phyloP scores from a whole-genome alignment of 2,113 vertebrate genomes.

The Theropithecus gelada region DNA sequence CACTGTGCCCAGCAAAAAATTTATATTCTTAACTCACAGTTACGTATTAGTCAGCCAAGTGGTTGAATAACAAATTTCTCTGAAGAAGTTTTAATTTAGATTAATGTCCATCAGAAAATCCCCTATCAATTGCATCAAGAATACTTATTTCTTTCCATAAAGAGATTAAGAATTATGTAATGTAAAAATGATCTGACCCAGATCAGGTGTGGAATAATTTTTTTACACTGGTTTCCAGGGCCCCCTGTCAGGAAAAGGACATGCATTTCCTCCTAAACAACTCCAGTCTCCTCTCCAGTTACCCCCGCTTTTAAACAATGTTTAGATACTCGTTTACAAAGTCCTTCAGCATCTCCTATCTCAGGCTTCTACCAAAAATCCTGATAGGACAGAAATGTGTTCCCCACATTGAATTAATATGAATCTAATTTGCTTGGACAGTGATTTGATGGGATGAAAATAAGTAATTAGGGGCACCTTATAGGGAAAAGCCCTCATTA shows the following conservation, averaged over 20 bases:
- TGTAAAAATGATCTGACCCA: neutral
- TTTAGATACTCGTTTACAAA: neutral
- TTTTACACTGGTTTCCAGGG: neutral
- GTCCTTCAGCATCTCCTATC: neutral
- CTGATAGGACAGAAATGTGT: neutral
- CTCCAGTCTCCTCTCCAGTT: neutral
- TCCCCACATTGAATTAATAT: conserved; percentile 1
- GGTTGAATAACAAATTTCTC: neutral
- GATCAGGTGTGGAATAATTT: neutral
- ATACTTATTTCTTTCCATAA: neutral
- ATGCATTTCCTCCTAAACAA: neutral
- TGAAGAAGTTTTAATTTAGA: conserved; percentile 3
- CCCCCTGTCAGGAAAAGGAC: neutral
- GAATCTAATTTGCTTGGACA: neutral
- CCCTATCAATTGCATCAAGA: neutral
- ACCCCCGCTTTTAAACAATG: neutral
- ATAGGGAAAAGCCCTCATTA: neutral
- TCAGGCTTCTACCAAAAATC: conserved; percentile 17
- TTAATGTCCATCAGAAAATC: conserved; percentile 35
- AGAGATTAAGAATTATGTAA: neutral
- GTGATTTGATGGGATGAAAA: neutral
- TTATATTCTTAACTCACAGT: neutral
- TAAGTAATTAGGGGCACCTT: neutral
- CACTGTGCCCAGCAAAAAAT: too few species aligned
- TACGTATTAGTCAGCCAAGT: neutral